Evolutionary conservation across 2,888 invertebrate genomes (phyloP).

Genomic region (Drosophila mettleri): DNA sequence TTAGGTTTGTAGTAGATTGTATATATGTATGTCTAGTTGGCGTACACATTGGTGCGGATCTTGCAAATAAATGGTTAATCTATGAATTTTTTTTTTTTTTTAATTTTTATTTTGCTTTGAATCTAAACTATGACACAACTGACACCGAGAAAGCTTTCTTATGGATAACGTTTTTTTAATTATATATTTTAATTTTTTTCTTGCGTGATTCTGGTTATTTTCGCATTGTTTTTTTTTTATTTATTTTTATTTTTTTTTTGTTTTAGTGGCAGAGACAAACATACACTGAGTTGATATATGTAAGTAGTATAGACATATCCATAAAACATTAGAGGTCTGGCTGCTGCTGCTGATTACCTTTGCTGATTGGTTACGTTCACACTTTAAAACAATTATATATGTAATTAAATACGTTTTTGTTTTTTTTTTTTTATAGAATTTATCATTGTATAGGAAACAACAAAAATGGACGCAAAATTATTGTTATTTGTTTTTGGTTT

Average conservation of each 20-base stretch:
- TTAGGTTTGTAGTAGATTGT: slow-evolving; percentile 14
- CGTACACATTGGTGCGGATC: slow-evolving; percentile 7
- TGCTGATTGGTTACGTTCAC: slow-evolving; percentile 38
- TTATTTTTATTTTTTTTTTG: neutral
- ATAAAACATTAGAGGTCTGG: slow-evolving; percentile 30
- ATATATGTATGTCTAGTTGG: neutral
- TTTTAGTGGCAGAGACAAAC: slow-evolving; percentile 40
- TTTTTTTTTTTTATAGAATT: slow-evolving; percentile 15
- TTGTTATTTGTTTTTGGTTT: slow-evolving; percentile 58
- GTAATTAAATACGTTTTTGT: slow-evolving; percentile 38
- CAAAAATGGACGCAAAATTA: slow-evolving; percentile 81
- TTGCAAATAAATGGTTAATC: slow-evolving; percentile 48
- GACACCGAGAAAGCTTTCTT: slow-evolving; percentile 68
- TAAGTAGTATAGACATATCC: slow-evolving; percentile 16
- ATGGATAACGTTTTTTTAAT: slow-evolving; percentile 33
- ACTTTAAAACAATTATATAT: slow-evolving; percentile 52
- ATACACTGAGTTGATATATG: slow-evolving; percentile 32
- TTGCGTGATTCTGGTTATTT: slow-evolving; percentile 19
- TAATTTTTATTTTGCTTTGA: slow-evolving; percentile 43
- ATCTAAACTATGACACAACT: slow-evolving; percentile 71
- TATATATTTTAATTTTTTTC: slow-evolving; percentile 14
- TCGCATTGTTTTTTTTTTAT: neutral
- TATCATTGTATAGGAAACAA: slow-evolving; percentile 68
- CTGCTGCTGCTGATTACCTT: slow-evolving; percentile 23
- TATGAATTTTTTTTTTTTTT: slow-evolving; percentile 25